A percentile compares a stretch with the other conserved stretches of the same genome.
Evolutionary conservation across 2,113 vertebrate species (phyloP).

Genomic region (Melanerpes formicivorus): DNA sequence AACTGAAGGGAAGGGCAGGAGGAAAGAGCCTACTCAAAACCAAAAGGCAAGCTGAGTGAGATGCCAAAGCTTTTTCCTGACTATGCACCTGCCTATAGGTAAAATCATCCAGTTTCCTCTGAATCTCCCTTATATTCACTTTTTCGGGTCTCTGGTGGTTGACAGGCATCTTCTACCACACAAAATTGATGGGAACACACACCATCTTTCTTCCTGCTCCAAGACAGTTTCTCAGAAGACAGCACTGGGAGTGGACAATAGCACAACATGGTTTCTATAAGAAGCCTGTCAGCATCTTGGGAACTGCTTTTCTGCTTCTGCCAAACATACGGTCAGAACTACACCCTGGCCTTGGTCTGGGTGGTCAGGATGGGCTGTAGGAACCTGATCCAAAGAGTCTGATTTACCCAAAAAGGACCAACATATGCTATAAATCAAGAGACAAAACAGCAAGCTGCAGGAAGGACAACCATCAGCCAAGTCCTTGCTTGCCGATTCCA

Average conservation of each 20-base stretch:
- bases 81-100: not conserved
- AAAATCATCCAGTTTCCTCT: not conserved
- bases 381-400: not conserved
- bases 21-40: not conserved
- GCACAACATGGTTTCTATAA: rapidly evolving
- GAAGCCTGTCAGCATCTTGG: not conserved
- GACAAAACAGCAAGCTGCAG: not conserved
- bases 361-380: not conserved
- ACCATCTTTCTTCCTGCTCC: not conserved
- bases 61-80: not conserved
- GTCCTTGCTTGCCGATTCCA: not conserved
- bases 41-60: not conserved
- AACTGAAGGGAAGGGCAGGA: not conserved
- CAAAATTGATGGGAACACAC: not conserved
- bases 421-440: not conserved
- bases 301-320: not conserved
- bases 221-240: not conserved
- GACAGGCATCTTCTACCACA: not conserved
- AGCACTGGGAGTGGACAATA: rapidly evolving
- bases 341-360: not conserved
- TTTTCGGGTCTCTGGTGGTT: not conserved
- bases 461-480: not conserved
- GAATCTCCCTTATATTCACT: not conserved
- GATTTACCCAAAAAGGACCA: not conserved
- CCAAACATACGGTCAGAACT: not conserved